phyloP scores from a whole-genome alignment of 2,797 vertebrate species.

The Lacerta agilis region DNA sequence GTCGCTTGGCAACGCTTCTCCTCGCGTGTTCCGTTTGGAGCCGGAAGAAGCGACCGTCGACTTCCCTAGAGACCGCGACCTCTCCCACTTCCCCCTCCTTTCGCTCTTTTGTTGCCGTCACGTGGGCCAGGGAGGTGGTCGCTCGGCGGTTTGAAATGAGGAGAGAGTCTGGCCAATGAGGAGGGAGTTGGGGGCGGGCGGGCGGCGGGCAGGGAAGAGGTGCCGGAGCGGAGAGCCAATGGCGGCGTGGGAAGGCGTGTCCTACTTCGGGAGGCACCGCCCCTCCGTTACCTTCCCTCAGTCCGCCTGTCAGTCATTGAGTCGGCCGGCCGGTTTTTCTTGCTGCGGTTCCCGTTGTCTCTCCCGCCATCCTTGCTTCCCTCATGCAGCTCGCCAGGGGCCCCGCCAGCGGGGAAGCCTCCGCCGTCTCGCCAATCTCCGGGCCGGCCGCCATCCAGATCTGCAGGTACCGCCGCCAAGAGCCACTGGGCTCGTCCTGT shows the following conservation, averaged over 20 bases:
- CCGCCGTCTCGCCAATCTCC: slow-evolving; percentile 65
- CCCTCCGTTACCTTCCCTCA: not conserved
- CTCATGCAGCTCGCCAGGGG: not conserved
- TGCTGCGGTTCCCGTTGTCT: not conserved
- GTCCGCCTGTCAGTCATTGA: not conserved
- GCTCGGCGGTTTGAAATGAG: not conserved
- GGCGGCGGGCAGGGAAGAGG: not conserved
- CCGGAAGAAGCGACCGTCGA: not conserved
- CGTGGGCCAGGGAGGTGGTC: not conserved
- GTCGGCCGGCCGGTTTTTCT: too few relatives aligned
- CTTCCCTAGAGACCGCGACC: not conserved
- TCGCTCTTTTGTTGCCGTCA: not conserved
- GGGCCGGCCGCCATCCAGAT: slow-evolving; percentile 83
- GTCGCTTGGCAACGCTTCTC: too few relatives aligned
- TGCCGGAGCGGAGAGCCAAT: not conserved
- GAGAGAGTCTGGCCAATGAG: not conserved
- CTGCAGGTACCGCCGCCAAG: slow-evolving; percentile 82
- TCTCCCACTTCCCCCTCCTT: not conserved
- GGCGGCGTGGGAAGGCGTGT: not conserved
- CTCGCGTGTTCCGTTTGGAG: not conserved
- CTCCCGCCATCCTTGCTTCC: not conserved
- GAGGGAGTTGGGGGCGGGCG: not conserved
- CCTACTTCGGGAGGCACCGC: not conserved
- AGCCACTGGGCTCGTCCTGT: too few relatives aligned
- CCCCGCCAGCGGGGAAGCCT: not conserved